Evolutionary conservation across 2,888 invertebrate genomes (phyloP).

Genomic region (Pyrochroa serraticornis): DNA sequence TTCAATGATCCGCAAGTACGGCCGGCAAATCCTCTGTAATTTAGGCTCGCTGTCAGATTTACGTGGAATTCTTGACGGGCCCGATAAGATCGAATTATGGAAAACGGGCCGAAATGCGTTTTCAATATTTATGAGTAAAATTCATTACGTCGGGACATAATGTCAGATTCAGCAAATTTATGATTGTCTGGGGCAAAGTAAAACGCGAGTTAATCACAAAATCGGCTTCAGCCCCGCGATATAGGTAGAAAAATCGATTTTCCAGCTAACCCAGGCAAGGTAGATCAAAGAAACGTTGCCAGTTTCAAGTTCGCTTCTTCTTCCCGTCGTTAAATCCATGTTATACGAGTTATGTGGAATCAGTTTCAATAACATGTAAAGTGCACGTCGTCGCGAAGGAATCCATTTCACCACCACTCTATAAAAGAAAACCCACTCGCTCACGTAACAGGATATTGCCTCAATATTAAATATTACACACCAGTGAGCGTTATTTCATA

Average conservation of each 20-base stretch:
- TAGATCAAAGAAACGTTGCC: conserved; percentile 1
- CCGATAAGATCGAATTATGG: too few species aligned
- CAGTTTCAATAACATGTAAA: conserved; percentile 11
- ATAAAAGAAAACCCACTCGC: conserved; percentile 1
- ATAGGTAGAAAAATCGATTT: conserved; percentile 1
- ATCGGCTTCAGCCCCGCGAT: neutral
- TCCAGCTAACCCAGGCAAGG: neutral
- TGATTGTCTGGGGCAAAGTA: conserved; percentile 6
- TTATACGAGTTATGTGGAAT: conserved; percentile 4
- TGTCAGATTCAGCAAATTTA: conserved; percentile 7
- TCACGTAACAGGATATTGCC: conserved; percentile 12
- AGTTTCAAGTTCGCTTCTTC: neutral
- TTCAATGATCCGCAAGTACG: too few species aligned
- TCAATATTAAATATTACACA: conserved; percentile 14
- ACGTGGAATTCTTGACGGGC: too few species aligned
- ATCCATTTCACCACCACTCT: neutral
- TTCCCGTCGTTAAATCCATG: neutral
- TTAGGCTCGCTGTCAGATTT: too few species aligned
- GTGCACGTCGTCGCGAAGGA: conserved; percentile 1
- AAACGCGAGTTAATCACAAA: conserved; percentile 8
- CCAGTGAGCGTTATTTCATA: neutral
- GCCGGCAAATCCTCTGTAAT: too few species aligned
- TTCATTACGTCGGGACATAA: conserved; percentile 9
- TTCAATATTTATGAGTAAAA: too few species aligned
- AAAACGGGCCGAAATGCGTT: too few species aligned